A percentile compares a stretch with the other conserved stretches of the same genome.
These are phyloP conservation scores for Chydorus sphaericus DNA, from an alignment of 2,888 invertebrate species.

Conservation along the genomic window DNA sequence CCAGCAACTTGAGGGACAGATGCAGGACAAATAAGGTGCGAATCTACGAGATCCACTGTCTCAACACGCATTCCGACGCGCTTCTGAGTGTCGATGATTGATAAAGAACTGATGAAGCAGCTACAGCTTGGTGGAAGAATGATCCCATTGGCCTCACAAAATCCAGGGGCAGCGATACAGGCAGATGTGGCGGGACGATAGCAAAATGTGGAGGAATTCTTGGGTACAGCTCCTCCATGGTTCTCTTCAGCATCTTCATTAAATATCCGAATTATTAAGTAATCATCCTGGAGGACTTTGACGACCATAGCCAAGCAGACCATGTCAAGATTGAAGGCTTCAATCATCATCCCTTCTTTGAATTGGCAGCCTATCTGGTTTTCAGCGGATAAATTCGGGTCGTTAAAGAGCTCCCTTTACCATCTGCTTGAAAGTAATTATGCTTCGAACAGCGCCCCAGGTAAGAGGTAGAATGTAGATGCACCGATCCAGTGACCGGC, in stretches of 20 bases:
- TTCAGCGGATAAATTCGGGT: too few relatives aligned
- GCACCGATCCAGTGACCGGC: slow-evolving; percentile 81
- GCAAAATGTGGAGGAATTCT: slow-evolving; percentile 92
- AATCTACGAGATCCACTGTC: slow-evolving; percentile 95
- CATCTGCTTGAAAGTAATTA: too few relatives aligned
- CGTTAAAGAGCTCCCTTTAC: too few relatives aligned
- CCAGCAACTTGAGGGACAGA: slow-evolving; percentile 81
- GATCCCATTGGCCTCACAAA: slow-evolving; percentile 69
- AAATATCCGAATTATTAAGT: slow-evolving; percentile 91
- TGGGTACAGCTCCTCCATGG: slow-evolving; percentile 48
- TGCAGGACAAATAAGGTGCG: slow-evolving; percentile 86
- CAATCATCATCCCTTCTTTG: slow-evolving; percentile 80
- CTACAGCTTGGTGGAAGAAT: slow-evolving; percentile 72
- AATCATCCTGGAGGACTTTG: slow-evolving; percentile 79
- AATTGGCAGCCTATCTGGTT: slow-evolving; percentile 43
- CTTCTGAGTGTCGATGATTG: too few relatives aligned
- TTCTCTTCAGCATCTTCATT: slow-evolving; percentile 89
- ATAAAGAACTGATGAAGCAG: too few relatives aligned
- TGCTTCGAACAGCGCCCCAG: slow-evolving; percentile 55
- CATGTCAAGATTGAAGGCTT: slow-evolving; percentile 82
- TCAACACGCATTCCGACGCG: slow-evolving; percentile 92
- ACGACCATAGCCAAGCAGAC: slow-evolving; percentile 92
- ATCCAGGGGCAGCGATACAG: slow-evolving; percentile 89
- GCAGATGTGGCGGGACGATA: slow-evolving; percentile 90
- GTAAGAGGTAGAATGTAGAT: slow-evolving; percentile 57